Evolutionary conservation across 2,797 vertebrate species (phyloP).

Genomic region (Echeneis naucrates): DNA sequence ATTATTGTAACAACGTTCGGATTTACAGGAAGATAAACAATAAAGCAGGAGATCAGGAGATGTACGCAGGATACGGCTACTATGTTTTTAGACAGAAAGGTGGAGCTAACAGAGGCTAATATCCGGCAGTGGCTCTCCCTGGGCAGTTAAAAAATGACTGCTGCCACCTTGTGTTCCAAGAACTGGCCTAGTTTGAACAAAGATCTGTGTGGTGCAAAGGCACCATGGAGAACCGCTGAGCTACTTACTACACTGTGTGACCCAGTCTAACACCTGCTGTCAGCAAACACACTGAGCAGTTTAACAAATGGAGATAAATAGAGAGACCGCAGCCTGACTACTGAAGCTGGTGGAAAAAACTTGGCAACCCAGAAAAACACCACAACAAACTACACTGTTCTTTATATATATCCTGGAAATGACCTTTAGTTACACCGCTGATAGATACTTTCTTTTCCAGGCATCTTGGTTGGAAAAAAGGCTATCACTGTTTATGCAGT

Average conservation of each 20-base stretch:
- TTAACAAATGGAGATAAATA: background rate
- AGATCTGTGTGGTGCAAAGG: conserved; percentile 4
- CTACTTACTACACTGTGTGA: background rate
- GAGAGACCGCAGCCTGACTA: too few species aligned
- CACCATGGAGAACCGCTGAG: background rate
- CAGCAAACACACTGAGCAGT: background rate
- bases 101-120: background rate
- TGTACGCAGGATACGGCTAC: too few species aligned
- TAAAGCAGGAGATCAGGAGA: too few species aligned
- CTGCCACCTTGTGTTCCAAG: conserved; percentile 7
- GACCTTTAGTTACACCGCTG: background rate
- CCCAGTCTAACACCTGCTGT: background rate
- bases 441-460: too few species aligned
- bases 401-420: too few species aligned
- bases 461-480: too few species aligned
- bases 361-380: background rate
- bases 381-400: too few species aligned
- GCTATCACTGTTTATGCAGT: too few species aligned
- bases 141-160: conserved; percentile 7
- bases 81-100: background rate
- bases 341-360: background rate
- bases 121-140: background rate
- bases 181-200: conserved; percentile 14
- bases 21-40: too few species aligned
- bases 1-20: too few species aligned